phyloP scores from a whole-genome alignment of 2,113 vertebrate genomes.

The Oplegnathus fasciatus region DNA sequence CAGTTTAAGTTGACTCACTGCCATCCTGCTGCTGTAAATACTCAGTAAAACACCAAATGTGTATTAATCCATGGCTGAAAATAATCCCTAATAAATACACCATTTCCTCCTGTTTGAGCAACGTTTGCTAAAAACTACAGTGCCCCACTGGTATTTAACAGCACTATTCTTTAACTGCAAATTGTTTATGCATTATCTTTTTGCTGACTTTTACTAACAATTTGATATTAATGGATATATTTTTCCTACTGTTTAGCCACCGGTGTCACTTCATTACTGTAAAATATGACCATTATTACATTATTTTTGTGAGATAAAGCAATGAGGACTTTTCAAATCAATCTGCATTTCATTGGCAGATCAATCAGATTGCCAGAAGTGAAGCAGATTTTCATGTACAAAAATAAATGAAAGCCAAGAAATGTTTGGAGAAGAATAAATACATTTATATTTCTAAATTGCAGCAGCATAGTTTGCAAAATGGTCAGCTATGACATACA shows the following conservation, averaged over 20 bases:
- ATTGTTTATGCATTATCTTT: too few species aligned
- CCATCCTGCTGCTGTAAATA: neutral
- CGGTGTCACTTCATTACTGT: neutral
- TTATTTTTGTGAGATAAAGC: neutral
- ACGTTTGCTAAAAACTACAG: neutral
- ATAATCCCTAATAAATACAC: neutral
- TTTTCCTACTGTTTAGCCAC: neutral
- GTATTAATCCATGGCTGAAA: constrained; percentile 32
- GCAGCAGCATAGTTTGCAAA: neutral
- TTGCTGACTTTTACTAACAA: neutral
- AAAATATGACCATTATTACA: neutral
- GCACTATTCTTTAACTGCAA: too few species aligned
- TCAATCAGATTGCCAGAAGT: neutral
- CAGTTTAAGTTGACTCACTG: neutral
- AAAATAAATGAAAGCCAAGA: neutral
- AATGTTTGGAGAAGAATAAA: neutral
- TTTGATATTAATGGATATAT: neutral
- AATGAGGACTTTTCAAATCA: neutral
- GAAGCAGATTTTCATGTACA: neutral
- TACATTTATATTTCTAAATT: neutral
- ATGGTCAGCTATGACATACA: neutral
- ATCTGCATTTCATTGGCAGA: neutral
- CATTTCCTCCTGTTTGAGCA: neutral
- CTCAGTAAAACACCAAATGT: neutral
- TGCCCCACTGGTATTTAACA: too few species aligned